These are phyloP conservation scores for Iselma pallidipennis DNA, from an alignment of 2,888 invertebrate species.

Conservation along the genomic window DNA sequence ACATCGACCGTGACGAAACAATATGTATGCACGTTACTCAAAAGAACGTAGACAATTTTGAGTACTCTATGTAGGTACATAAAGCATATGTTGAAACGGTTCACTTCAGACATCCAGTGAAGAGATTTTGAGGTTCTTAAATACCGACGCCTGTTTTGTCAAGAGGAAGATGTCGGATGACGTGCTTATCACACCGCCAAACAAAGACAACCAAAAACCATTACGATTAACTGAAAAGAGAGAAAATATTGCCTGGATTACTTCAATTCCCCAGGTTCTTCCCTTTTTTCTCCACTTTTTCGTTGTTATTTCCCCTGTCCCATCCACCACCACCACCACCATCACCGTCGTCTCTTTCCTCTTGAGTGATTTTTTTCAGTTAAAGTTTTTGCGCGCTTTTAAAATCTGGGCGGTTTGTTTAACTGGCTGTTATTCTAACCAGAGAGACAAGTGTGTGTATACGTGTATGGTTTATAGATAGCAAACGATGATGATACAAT, in stretches of 20 bases:
- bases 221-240: not conserved
- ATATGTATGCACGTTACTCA: conserved; percentile 14
- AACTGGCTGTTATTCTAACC: not conserved
- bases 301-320: not conserved
- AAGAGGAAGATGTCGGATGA: conserved; percentile 6
- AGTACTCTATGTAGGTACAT: conserved; percentile 11
- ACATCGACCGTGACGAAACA: conserved; percentile 10
- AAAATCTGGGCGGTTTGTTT: not conserved
- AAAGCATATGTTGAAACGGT: conserved; percentile 6
- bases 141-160: not conserved
- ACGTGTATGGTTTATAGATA: not conserved
- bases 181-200: conserved; percentile 2
- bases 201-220: not conserved
- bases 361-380: not conserved
- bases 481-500: not conserved
- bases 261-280: not conserved
- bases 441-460: not conserved
- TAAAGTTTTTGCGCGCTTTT: not conserved
- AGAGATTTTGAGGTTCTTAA: conserved; percentile 17
- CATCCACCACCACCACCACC: not conserved
- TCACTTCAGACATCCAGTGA: conserved; percentile 21
- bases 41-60: not conserved
- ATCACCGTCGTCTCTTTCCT: not conserved
- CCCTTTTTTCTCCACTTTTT: not conserved
- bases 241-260: not conserved